Evolutionary conservation across 2,113 vertebrate genomes (phyloP), one percentile per base, ranked within the genome.

Genomic region (Orcinus orca): DNA sequence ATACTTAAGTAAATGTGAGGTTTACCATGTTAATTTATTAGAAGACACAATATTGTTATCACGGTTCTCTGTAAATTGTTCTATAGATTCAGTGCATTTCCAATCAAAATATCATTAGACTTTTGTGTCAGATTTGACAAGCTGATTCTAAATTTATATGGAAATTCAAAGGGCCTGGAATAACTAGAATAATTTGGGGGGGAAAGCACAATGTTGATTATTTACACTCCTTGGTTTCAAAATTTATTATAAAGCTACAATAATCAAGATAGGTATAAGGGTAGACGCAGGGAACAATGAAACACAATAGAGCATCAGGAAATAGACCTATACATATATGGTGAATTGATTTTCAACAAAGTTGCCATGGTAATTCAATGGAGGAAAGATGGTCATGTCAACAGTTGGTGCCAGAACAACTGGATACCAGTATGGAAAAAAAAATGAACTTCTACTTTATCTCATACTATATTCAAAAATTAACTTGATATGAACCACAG

Each of bases 41-140:
- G 62, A 92, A 79, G 17, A 4, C 14, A 87, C 21, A 70, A 23
- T 82, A 80, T 41, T 90, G 31, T 90, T 74, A 73, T 86, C 38
- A 68, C 29, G 55, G 2, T 95, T 92, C 2, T 83, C 20, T 83
- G 31, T 83, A 55, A 95, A 38, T 86, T 86, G 18, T 74, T 73
- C 13, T 47, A 77, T 88, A 79, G 63, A 85, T 71, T 63, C 36
- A 87, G 12, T 53, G 20, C 18, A 31, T 36, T 90, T 36, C 18
- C 33, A 90, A 50, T 77, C 11, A 77, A 93, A 87, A 77, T 87
- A 93, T 38, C 31, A 50, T 63, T 63, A 95, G 74, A 47, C 20
- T 82, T 92, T 83, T 71, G 38, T 60, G 5, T 83, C 25, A 20
- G 88, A 90, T 82, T 95, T 95, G 67, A 87, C 20, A 82, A 63